Evolutionary conservation across 2,888 invertebrate species (phyloP), one percentile per base, ranked within the genome.

Genomic region (Psylliodes chrysocephalus): DNA sequence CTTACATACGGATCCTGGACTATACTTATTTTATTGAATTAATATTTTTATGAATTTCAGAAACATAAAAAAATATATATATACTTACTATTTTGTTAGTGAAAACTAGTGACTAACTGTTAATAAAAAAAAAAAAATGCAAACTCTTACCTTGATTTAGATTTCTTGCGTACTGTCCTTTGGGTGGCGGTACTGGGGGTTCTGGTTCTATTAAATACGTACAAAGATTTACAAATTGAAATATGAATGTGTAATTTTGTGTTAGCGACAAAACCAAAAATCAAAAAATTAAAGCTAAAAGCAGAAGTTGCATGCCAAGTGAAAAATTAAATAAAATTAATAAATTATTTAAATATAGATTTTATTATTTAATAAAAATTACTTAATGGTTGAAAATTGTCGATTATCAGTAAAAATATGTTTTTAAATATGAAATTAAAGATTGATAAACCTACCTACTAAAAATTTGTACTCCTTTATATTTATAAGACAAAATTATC

Each of bases 121-220:
- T 7, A 30, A 47, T 5, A 38, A 35, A 18, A 49, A 38, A 55
- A 28, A 17, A 14, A 17, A 12, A 44, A 40, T 15, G n/a, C 15
- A 7, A 15, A 54, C 49, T n/a, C n/a, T 70, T 71, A 74, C 74
- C 75, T 73, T 61, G 68, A 33, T 69, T 72, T 64, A 68, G 71
- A 69, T 69, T 74, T 71, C 72, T 75, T 75, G 73, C 67, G 74
- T 85, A 82, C 57, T 85, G 83, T 79, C 88, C 85, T 82, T 88
- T 88, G 71, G 88, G 87, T 67, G 86, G 86, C 74, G 90, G 85
- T 73, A 88, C 87, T 75, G 89, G 89, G 74, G 87, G 86, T 73
- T 87, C 88, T 79, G 84, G 84, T 80, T 89, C 88, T 89, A 87
- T 44, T 59, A 55, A 70, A 69, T 74, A 81, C 73, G 75, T 75